These are phyloP conservation scores for Electrona antarctica DNA, from an alignment of 2,113 vertebrate species.

Conservation along the genomic window DNA sequence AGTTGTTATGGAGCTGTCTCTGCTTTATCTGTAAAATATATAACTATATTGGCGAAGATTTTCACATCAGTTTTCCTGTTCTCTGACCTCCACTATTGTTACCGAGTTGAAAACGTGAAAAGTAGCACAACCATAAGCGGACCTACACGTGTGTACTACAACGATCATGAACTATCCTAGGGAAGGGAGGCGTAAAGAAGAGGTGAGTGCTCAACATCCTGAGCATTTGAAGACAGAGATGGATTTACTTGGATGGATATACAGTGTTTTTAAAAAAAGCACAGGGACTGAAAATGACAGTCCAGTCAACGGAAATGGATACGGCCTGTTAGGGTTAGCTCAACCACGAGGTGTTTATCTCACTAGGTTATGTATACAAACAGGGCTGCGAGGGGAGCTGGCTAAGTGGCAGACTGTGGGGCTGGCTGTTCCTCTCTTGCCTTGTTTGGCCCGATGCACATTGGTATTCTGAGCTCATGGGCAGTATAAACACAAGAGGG, in stretches of 20 bases:
- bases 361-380: slow-evolving; percentile 3
- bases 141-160: too few species aligned
- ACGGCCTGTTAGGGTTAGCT: not conserved
- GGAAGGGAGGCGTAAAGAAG: not conserved
- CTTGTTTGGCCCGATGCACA: slow-evolving; percentile 43
- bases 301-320: not conserved
- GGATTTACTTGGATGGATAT: not conserved
- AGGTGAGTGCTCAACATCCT: not conserved
- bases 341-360: slow-evolving; percentile 35
- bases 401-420: not conserved
- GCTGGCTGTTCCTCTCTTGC: slow-evolving; percentile 18
- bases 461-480: slow-evolving; percentile 48
- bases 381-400: not conserved
- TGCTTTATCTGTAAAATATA: too few species aligned
- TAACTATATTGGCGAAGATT: too few species aligned
- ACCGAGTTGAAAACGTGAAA: too few species aligned
- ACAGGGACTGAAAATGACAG: not conserved
- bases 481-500: slow-evolving; percentile 43
- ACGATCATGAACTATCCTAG: too few species aligned
- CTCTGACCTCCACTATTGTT: too few species aligned
- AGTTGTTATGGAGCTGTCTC: too few species aligned
- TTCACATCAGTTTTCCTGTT: too few species aligned
- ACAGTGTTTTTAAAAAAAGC: not conserved
- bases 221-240: not conserved
- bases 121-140: too few species aligned